Percentiles rank a stretch among this genome's conserved stretches.
These are phyloP conservation scores for Polymixis flavicincta DNA, from an alignment of 2,888 invertebrate species.

Conservation along the genomic window DNA sequence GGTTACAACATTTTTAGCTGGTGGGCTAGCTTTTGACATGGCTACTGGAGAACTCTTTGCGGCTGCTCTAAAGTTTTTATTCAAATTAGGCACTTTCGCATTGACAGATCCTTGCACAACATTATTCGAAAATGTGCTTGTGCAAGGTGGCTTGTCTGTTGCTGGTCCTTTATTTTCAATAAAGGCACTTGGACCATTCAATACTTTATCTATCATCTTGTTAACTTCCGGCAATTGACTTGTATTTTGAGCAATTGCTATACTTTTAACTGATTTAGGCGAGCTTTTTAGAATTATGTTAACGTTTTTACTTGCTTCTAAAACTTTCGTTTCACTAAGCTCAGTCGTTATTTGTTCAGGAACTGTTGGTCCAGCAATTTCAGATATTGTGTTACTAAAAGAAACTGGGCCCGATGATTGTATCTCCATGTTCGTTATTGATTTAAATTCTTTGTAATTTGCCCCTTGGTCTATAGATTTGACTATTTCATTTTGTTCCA, in stretches of 20 bases:
- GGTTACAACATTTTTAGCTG: constrained; percentile 14
- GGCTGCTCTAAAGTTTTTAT: constrained; percentile 27
- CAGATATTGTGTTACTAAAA: not conserved
- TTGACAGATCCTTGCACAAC: constrained; percentile 33
- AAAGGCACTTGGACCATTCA: not conserved
- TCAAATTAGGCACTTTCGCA: constrained; percentile 17
- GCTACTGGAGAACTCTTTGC: constrained; percentile 37
- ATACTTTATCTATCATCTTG: constrained; percentile 22
- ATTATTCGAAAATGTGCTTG: constrained; percentile 43
- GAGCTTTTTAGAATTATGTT: constrained; percentile 4
- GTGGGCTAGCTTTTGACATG: constrained; percentile 25
- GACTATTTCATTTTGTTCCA: constrained; percentile 1
- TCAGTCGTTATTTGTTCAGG: not conserved
- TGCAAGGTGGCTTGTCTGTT: constrained; percentile 30
- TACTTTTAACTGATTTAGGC: constrained; percentile 18
- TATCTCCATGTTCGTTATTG: not conserved
- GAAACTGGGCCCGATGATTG: not conserved
- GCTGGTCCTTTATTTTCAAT: constrained; percentile 17
- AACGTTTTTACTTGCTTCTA: constrained; percentile 4
- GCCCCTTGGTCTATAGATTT: not conserved
- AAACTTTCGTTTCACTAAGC: not conserved
- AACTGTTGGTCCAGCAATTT: constrained; percentile 8
- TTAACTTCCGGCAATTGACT: constrained; percentile 11
- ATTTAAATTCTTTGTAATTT: constrained; percentile 8
- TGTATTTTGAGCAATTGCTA: constrained; percentile 24